Percentiles rank a stretch among this genome's conserved stretches.
Conservation (phyloP, 2,797 vertebrate genomes). For the Spinus pinus region DNA sequence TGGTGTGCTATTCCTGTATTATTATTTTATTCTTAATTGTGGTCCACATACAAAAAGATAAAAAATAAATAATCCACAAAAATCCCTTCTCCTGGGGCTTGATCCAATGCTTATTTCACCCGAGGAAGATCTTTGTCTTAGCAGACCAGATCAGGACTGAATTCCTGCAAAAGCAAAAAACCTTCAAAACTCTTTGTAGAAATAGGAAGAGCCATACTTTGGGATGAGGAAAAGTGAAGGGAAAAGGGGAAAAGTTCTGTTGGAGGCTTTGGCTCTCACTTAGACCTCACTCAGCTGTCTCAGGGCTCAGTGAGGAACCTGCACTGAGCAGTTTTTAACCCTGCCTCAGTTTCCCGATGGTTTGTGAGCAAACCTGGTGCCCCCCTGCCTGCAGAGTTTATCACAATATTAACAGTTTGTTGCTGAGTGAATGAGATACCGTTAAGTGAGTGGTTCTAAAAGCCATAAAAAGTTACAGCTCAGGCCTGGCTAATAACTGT, state of each 20-base stretch:
- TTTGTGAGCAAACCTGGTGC: neutral
- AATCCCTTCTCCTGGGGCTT: neutral
- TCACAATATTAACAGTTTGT: neutral
- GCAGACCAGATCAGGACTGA: neutral
- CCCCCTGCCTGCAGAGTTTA: neutral
- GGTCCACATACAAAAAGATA: neutral
- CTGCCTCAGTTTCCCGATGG: neutral
- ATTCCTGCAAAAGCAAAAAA: neutral
- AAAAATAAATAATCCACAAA: neutral
- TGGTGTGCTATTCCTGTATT: neutral
- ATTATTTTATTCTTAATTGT: neutral
- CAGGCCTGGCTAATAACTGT: neutral
- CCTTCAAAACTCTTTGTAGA: neutral
- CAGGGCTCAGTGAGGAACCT: neutral
- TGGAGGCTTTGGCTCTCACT: neutral
- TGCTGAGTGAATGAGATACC: neutral
- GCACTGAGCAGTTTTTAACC: accelerated
- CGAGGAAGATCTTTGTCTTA: neutral
- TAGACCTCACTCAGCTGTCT: neutral
- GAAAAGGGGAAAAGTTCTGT: neutral
- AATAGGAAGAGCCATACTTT: neutral
- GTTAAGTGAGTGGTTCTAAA: neutral
- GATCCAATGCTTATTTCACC: neutral
- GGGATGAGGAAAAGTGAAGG: neutral
- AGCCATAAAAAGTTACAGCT: neutral